Conservation (phyloP, 2,797 vertebrate genomes). For the Kryptopterus vitreolus region DNA sequence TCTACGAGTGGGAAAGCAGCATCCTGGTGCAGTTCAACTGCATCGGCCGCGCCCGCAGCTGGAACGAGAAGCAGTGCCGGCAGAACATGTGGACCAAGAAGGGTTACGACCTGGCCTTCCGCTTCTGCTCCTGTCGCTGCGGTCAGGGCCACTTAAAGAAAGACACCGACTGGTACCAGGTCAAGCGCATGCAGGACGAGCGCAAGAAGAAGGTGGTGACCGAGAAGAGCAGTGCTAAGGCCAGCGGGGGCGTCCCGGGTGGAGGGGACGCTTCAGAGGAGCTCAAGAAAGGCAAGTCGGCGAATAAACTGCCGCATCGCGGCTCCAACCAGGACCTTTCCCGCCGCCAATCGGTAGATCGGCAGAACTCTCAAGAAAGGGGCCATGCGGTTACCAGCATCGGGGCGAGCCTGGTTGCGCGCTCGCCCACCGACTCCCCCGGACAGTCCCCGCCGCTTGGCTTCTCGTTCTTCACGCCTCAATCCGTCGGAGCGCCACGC, state of each 20-base stretch:
- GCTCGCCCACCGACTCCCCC: slow-evolving; percentile 88
- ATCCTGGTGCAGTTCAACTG: slow-evolving; percentile 98
- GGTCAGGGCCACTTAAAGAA: slow-evolving; percentile 97
- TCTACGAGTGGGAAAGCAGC: slow-evolving; percentile 99
- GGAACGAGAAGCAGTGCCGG: slow-evolving; percentile 99
- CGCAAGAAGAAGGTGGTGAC: slow-evolving; percentile 87
- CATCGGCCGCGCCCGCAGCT: slow-evolving; percentile 94
- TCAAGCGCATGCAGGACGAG: slow-evolving; percentile 92
- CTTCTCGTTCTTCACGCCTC: slow-evolving; percentile 86
- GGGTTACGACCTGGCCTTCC: slow-evolving; percentile 95
- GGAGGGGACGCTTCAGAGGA: slow-evolving; percentile 75
- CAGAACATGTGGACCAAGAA: slow-evolving; percentile 99
- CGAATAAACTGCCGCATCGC: slow-evolving; percentile 78
- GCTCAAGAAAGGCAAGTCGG: slow-evolving; percentile 81
- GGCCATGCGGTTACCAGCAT: slow-evolving; percentile 45
- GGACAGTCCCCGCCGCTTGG: slow-evolving; percentile 88
- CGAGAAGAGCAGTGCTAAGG: slow-evolving; percentile 80
- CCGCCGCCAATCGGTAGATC: slow-evolving; percentile 87
- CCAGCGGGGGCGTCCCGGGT: slow-evolving; percentile 47
- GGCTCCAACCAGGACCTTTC: slow-evolving; percentile 85
- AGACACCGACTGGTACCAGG: slow-evolving; percentile 98
- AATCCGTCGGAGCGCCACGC: slow-evolving; percentile 78
- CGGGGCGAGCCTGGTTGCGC: slow-evolving; percentile 65
- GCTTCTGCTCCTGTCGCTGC: slow-evolving; percentile 97
- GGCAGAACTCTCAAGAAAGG: slow-evolving; percentile 93